Conservation (phyloP, 2,113 vertebrate species). For the Tychaedon coryphoeus region DNA sequence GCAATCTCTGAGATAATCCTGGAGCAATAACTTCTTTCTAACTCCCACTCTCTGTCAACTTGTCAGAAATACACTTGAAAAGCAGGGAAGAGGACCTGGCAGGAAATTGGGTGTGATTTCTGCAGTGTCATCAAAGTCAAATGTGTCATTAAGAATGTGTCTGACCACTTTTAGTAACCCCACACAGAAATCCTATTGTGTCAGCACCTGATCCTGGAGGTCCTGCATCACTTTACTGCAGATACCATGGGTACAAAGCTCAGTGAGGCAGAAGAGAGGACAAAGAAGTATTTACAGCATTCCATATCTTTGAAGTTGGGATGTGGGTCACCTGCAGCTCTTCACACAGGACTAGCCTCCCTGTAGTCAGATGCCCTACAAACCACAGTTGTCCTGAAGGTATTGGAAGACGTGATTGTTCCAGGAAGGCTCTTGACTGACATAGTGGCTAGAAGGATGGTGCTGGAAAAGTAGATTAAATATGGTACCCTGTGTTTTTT, state of each 20-base stretch:
- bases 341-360: neutral
- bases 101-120: constrained; percentile 23
- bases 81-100: constrained; percentile 31
- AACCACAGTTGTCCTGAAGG: neutral
- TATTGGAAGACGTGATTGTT: neutral
- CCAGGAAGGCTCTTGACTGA: neutral
- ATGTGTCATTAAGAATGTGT: neutral
- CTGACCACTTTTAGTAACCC: neutral
- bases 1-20: constrained; percentile 37
- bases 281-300: neutral
- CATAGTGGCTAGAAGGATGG: neutral
- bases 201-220: neutral
- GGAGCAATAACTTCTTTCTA: constrained; percentile 42
- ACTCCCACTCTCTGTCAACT: constrained; percentile 59
- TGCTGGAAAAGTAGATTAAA: neutral
- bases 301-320: neutral
- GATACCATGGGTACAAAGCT: neutral
- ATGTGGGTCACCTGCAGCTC: neutral
- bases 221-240: neutral
- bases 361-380: neutral
- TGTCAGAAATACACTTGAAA: constrained; percentile 43
- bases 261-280: neutral
- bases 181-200: rapidly evolving
- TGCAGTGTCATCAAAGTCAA: constrained; percentile 47
- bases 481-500: neutral